Percentiles rank a stretch among this genome's conserved stretches.
These are phyloP conservation scores for Ophraella communa DNA, from an alignment of 2,888 invertebrate genomes.

Conservation along the genomic window DNA sequence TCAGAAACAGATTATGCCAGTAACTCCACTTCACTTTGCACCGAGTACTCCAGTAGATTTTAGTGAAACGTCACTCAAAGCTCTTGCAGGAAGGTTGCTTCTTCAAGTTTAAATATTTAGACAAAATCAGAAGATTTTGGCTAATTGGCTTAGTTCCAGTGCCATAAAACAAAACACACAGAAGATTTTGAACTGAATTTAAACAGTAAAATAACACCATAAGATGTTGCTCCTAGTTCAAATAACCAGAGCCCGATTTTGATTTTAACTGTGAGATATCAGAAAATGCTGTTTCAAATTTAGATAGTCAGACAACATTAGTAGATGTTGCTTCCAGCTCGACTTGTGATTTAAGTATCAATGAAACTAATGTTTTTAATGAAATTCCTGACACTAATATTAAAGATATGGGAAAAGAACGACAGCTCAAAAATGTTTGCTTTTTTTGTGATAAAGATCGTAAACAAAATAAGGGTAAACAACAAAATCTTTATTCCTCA, in stretches of 20 bases:
- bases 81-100: background rate
- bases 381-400: background rate
- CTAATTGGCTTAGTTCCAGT: no score
- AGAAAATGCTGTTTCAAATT: slow-evolving; percentile 9
- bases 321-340: slow-evolving; percentile 2
- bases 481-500: slow-evolving; percentile 28
- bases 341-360: background rate
- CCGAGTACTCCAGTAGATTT: background rate
- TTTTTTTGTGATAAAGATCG: slow-evolving; percentile 20
- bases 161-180: no score
- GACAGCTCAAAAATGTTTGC: slow-evolving; percentile 20
- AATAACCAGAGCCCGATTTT: background rate
- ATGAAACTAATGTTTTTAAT: background rate
- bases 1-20: slow-evolving; percentile 7
- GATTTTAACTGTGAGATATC: background rate
- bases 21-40: slow-evolving; percentile 1
- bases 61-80: background rate
- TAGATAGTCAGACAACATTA: slow-evolving; percentile 1
- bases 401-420: slow-evolving; percentile 2
- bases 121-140: slow-evolving; percentile 7
- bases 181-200: no score
- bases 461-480: slow-evolving; percentile 23
- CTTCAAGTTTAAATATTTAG: slow-evolving; percentile 2
- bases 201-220: no score
- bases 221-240: background rate